phyloP scores from a whole-genome alignment of 2,888 invertebrate genomes.

The Poecilobothrus nobilitatus region DNA sequence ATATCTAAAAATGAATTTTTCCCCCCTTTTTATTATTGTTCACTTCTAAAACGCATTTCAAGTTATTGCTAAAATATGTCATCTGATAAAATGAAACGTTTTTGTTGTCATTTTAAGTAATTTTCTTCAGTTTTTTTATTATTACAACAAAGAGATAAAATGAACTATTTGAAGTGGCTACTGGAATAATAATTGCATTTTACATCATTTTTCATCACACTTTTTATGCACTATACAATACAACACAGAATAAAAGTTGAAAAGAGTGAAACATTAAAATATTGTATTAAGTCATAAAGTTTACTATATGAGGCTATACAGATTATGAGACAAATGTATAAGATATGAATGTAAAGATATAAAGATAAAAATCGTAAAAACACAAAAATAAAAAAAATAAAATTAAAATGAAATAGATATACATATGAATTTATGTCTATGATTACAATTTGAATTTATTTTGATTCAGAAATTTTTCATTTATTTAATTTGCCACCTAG shows the following conservation, averaged over 20 bases:
- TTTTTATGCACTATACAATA: background rate
- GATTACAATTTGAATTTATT: no score
- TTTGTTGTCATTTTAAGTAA: background rate
- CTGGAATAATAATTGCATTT: constrained; percentile 6
- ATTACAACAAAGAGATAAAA: background rate
- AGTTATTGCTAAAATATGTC: background rate
- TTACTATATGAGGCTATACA: background rate
- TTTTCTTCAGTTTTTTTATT: background rate
- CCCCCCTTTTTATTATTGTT: no score
- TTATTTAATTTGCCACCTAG: no score
- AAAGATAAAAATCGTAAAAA: no score
- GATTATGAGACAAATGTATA: background rate
- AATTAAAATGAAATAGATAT: no score
- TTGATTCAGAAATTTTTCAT: no score
- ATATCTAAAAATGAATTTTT: no score
- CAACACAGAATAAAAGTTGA: background rate
- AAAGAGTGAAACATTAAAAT: background rate
- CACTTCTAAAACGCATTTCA: background rate
- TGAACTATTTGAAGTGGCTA: background rate
- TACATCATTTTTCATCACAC: background rate
- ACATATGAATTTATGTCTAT: no score
- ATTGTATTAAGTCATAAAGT: background rate
- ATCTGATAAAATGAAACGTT: background rate
- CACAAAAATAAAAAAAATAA: no score
- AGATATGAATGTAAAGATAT: background rate